Conservation (phyloP, 2,113 vertebrate species). For the Myanophis thanlyinensis region DNA sequence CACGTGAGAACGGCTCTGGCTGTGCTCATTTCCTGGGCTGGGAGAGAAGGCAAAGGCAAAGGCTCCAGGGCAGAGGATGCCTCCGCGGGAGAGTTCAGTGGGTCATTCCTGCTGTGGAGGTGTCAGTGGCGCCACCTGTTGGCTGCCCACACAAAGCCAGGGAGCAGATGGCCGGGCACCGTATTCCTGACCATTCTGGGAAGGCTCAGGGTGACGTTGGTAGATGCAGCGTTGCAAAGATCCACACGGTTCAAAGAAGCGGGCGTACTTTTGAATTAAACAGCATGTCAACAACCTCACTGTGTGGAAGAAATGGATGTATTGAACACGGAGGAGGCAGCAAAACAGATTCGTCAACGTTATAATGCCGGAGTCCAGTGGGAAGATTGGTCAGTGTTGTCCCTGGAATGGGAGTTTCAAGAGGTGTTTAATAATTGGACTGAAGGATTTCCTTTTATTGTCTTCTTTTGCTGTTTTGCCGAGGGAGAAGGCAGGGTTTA, state of each 20-base stretch:
- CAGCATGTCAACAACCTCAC: neutral
- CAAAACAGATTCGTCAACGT: neutral
- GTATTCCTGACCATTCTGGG: neutral
- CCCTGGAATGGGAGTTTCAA: neutral
- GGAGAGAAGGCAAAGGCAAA: neutral
- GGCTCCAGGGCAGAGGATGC: neutral
- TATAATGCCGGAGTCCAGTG: neutral
- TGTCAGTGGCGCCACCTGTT: slow-evolving; percentile 46
- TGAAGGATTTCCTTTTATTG: neutral
- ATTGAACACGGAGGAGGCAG: neutral
- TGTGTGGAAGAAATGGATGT: neutral
- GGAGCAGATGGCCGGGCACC: neutral
- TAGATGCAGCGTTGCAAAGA: neutral
- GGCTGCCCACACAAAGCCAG: neutral
- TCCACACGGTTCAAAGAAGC: neutral
- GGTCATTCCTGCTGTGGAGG: neutral
- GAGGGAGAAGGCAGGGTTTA: neutral
- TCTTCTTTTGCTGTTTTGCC: neutral
- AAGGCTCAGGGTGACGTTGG: neutral
- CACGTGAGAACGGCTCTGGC: neutral
- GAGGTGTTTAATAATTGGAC: neutral
- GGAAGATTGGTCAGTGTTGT: neutral
- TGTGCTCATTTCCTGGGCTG: too few species aligned
- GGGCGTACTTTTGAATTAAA: neutral
- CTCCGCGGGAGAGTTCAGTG: neutral